Percentiles rank a stretch among this genome's conserved stretches.
phyloP scores from a whole-genome alignment of 1,140 invertebrate genomes.

The Drosophila ficusphila region DNA sequence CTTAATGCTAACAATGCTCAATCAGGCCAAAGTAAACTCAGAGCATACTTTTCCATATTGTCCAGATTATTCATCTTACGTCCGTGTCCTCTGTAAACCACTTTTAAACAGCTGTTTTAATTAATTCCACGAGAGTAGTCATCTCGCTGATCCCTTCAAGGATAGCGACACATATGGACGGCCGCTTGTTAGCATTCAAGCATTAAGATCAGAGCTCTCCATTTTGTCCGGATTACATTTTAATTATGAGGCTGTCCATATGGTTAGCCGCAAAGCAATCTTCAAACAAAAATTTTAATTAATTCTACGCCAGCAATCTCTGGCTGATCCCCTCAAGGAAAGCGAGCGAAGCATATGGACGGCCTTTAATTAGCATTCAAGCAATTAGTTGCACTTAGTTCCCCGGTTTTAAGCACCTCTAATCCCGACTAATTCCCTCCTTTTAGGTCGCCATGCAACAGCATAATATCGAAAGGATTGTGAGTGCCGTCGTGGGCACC shows the following conservation, averaged over 20 bases:
- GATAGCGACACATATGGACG: too few relatives aligned
- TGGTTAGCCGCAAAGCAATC: not conserved
- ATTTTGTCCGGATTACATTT: not conserved
- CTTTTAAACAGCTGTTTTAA: too few relatives aligned
- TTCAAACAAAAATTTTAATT: constrained; percentile 1
- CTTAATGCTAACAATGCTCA: not conserved
- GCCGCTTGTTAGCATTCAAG: too few relatives aligned
- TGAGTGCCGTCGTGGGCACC: constrained; percentile 93
- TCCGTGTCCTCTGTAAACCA: too few relatives aligned
- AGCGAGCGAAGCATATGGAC: not conserved
- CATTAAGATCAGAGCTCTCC: not conserved
- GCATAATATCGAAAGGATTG: constrained; percentile 95
- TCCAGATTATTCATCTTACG: not conserved
- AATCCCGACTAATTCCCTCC: not conserved
- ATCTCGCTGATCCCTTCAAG: too few relatives aligned
- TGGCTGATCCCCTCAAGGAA: not conserved
- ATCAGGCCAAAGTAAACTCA: not conserved
- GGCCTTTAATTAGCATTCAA: not conserved
- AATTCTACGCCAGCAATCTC: not conserved
- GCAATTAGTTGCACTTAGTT: not conserved
- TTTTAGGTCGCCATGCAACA: constrained; percentile 93
- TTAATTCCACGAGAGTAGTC: too few relatives aligned
- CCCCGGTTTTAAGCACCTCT: constrained; percentile 3
- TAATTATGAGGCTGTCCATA: not conserved
- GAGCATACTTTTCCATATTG: not conserved